Percentiles rank a stretch among this genome's conserved stretches.
Evolutionary conservation across 2,797 vertebrate species (phyloP).

Genomic region (Masticophis lateralis): DNA sequence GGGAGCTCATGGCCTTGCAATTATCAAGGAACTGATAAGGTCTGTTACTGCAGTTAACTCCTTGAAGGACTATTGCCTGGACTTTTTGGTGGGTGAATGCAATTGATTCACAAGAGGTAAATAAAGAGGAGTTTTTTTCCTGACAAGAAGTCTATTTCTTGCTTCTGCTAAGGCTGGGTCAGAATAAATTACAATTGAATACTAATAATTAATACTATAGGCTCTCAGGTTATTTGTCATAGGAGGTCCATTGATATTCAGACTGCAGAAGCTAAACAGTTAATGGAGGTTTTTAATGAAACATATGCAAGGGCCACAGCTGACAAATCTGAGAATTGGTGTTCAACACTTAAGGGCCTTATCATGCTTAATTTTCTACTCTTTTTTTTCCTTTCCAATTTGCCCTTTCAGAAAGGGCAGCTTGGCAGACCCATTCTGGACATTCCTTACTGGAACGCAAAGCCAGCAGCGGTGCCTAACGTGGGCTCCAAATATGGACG

Average conservation of each 20-base stretch:
- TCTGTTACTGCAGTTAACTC: no score
- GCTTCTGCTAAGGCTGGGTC: no score
- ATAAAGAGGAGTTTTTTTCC: no score
- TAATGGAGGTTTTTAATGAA: neutral
- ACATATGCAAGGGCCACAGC: neutral
- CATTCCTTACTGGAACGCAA: constrained; percentile 98
- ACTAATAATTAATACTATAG: neutral
- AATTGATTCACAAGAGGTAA: no score
- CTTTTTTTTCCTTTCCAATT: constrained; percentile 10
- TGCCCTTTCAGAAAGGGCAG: constrained; percentile 89
- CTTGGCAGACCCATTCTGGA: constrained; percentile 95
- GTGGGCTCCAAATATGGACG: constrained; percentile 96
- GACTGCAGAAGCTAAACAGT: neutral
- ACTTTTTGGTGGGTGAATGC: no score
- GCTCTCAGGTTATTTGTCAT: neutral
- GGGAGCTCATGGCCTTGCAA: no score
- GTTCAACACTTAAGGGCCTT: neutral
- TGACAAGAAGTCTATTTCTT: no score
- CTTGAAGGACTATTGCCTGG: no score
- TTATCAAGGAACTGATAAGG: no score
- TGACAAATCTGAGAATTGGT: neutral
- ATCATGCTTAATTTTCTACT: neutral
- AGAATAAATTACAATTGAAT: no score
- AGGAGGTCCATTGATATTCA: neutral
- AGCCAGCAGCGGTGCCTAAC: constrained; percentile 96